phyloP scores from a whole-genome alignment of 1,140 invertebrate species.

The Charaxes varanes region DNA sequence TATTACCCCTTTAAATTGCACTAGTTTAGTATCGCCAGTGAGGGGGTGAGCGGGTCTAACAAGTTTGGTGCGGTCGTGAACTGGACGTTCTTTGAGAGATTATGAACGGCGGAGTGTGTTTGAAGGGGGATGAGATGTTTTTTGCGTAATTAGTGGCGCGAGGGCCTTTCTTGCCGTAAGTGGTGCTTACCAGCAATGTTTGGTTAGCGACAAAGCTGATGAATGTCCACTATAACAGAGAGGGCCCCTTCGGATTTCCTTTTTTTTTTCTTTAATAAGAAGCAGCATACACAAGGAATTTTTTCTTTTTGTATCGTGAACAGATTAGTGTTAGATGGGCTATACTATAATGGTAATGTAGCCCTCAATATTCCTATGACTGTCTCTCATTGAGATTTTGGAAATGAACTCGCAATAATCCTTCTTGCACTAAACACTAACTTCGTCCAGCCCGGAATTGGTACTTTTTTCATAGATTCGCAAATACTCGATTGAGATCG shows the following conservation, averaged over 20 bases:
- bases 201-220: slow-evolving; percentile 23
- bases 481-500: too few relatives aligned
- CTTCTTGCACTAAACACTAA: too few relatives aligned
- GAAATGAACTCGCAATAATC: too few relatives aligned
- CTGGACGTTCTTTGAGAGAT: slow-evolving; percentile 68
- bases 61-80: slow-evolving; percentile 33
- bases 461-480: too few relatives aligned
- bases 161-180: slow-evolving; percentile 39
- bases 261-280: background rate
- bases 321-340: too few relatives aligned
- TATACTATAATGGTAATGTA: too few relatives aligned
- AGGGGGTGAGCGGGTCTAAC: slow-evolving; percentile 24
- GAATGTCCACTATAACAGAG: slow-evolving; percentile 16
- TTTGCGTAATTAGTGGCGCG: slow-evolving; percentile 64
- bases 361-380: too few relatives aligned
- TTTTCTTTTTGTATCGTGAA: too few relatives aligned
- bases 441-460: too few relatives aligned
- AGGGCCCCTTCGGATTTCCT: slow-evolving; percentile 1
- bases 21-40: slow-evolving; percentile 4
- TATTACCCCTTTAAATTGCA: slow-evolving; percentile 9
- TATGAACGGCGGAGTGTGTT: slow-evolving; percentile 43
- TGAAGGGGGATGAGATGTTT: slow-evolving; percentile 51
- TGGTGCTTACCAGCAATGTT: slow-evolving; percentile 23
- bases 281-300: too few relatives aligned
- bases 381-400: too few relatives aligned